phyloP scores from a whole-genome alignment of 2,113 vertebrate species.

The Dinomys branickii region DNA sequence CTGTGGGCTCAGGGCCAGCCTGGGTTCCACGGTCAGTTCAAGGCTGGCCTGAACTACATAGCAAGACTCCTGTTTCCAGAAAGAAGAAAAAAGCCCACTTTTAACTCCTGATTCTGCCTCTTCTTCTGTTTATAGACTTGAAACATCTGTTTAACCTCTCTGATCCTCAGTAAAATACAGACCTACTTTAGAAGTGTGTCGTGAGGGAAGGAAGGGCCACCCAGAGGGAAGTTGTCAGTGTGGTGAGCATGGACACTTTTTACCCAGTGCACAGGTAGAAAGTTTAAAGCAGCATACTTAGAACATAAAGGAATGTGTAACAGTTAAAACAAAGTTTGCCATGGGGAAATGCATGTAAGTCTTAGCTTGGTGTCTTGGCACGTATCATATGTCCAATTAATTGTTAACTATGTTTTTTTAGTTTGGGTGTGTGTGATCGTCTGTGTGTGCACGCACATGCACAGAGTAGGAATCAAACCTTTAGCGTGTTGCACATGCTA shows the following conservation, averaged over 20 bases:
- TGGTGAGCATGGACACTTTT: background rate
- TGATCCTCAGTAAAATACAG: background rate
- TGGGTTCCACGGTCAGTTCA: background rate
- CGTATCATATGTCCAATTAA: background rate
- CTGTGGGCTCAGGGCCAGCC: background rate
- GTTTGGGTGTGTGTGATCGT: background rate
- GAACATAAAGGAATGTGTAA: accelerated
- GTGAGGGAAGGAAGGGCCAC: background rate
- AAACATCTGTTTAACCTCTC: background rate
- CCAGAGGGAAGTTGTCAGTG: background rate
- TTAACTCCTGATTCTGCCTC: background rate
- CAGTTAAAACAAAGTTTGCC: background rate
- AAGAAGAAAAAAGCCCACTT: background rate
- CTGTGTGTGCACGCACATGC: background rate
- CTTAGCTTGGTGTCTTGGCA: background rate
- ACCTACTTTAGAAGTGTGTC: background rate
- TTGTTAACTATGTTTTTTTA: background rate
- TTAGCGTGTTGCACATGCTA: background rate
- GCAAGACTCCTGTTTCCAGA: background rate
- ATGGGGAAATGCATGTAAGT: conserved; percentile 3
- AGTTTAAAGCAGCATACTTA: background rate
- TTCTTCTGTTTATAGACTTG: conserved; percentile 16
- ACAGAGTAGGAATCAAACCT: background rate
- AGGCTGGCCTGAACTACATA: background rate
- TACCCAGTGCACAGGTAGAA: background rate